Base-by-base conservation (phyloP, 2,113 vertebrate genomes). In the Syrmaticus mikado region DNA sequence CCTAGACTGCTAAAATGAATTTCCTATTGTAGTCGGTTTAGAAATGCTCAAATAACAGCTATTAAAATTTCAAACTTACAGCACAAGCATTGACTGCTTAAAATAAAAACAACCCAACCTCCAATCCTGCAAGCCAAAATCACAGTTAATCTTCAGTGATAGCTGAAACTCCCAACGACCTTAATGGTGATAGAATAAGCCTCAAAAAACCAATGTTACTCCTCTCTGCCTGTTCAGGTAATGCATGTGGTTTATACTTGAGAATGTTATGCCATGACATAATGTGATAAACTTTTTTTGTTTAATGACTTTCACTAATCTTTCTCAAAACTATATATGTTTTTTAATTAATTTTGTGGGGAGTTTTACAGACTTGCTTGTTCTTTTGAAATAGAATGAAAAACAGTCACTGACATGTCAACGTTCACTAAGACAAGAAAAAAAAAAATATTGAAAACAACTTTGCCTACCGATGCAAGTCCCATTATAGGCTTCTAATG, bases 31-130 rank as follows among this genome's bases (percentile, higher is more conserved):
- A 58, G 10, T 58, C 89, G 14, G 41, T 91, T 75, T 60, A 64
- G 50, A 91, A 80, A 74, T 77, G 28, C 17, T 76, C 71, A 82
- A 87, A 70, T 62, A 82, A 25, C n/a, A 87, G 24, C 13, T 50
- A 80, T 75, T 79, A 76, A 77, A 87, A 74, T 74, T 46, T 66
- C 45, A 76, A 82, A 32, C 21, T 58, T 60, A 25, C 7, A 58
- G 16, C 45, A 53, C 24, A 79, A 78, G 48, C 22, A 85, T 50
- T 79, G 20, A 58, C 36, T 36, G 8, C 38, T 74, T 73, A 79
- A 66, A 8, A n/a, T n/a, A 21, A 57, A 65, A 52, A 34, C 40
- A 48, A 11, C 1, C 10, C 16, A n/a, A 3, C 6, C 4, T 82
- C 52, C n/a, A 43, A 10, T 72, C 20, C 45, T n/a, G 4, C 12